Conservation (phyloP, 2,113 vertebrate species). For the Pungitius pungitius region DNA sequence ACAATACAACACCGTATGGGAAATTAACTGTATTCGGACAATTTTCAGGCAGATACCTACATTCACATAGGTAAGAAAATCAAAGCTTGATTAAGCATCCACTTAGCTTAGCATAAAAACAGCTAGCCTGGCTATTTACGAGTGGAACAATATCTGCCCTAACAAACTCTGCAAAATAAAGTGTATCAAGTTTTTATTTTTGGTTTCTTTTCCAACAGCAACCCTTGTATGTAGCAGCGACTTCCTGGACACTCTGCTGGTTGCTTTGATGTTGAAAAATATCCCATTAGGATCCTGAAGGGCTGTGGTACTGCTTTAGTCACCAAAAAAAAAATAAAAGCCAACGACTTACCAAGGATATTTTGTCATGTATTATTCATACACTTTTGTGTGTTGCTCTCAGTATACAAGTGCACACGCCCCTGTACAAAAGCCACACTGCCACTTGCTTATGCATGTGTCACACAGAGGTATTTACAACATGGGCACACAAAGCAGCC, state of each 20-base stretch:
- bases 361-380: conserved; percentile 69
- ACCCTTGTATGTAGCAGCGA: background rate
- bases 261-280: background rate
- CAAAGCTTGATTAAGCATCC: background rate
- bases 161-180: background rate
- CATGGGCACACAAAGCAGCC: conserved; percentile 37
- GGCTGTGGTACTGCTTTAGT: conserved; percentile 8
- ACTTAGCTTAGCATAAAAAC: conserved; percentile 8
- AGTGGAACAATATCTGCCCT: background rate
- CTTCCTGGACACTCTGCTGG: background rate
- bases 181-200: background rate
- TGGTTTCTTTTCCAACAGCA: background rate
- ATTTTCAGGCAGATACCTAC: background rate
- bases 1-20: background rate
- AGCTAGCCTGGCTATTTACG: background rate
- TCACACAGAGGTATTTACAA: conserved; percentile 66
- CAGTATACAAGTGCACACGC: conserved; percentile 50
- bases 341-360: conserved; percentile 40
- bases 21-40: background rate
- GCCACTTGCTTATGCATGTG: conserved; percentile 58
- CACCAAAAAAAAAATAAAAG: conserved; percentile 40
- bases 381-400: conserved; percentile 46
- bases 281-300: conserved; percentile 14
- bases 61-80: background rate
- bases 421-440: conserved; percentile 54